Evolutionary conservation across 1,140 invertebrate genomes (phyloP).

Genomic region (Frieseomelitta varia): DNA sequence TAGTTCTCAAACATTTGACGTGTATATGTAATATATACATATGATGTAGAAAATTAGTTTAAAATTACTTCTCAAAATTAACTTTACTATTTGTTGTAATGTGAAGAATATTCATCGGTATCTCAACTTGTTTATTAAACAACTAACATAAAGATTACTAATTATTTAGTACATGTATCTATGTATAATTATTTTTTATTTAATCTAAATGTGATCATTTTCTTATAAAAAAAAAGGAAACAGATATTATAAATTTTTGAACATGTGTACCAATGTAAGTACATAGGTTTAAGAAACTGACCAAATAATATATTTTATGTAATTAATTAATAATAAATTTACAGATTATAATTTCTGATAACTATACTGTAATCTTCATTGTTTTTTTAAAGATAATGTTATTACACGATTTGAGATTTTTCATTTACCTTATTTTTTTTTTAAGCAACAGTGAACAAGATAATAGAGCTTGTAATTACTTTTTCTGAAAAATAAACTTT

Average conservation of each 20-base stretch:
- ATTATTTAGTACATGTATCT: neutral
- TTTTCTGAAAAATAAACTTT: too few relatives aligned
- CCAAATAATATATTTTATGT: constrained; percentile 30
- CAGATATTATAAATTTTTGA: neutral
- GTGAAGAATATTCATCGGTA: neutral
- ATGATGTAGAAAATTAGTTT: neutral
- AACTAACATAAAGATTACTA: neutral
- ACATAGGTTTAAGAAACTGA: constrained; percentile 35
- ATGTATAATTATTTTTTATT: neutral
- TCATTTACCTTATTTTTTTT: too few relatives aligned
- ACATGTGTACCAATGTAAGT: neutral
- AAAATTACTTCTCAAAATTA: neutral
- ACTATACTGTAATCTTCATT: neutral
- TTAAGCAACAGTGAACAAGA: too few relatives aligned
- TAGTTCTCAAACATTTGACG: neutral
- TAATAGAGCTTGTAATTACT: too few relatives aligned
- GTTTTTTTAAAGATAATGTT: neutral
- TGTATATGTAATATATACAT: neutral
- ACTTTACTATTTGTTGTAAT: neutral
- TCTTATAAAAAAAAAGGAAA: neutral
- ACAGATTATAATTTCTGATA: neutral
- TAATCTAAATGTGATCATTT: constrained; percentile 13
- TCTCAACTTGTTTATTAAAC: neutral
- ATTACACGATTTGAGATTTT: too few relatives aligned
- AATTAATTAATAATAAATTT: constrained; percentile 32